Evolutionary conservation across 2,888 invertebrate genomes (phyloP).

Genomic region (Lepidonotus clava): DNA sequence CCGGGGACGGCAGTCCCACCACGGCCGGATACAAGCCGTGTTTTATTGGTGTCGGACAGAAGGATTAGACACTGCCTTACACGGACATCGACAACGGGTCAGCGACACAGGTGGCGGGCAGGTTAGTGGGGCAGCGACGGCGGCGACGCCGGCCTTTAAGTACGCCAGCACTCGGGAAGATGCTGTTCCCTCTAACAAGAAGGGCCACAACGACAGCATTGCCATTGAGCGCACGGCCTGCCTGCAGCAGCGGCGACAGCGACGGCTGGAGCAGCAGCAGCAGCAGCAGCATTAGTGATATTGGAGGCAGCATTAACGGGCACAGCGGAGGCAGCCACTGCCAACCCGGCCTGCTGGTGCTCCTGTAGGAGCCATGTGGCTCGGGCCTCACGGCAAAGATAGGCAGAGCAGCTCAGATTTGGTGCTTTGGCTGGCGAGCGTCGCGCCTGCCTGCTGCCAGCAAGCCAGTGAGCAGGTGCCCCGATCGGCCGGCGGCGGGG

Average conservation of each 20-base stretch:
- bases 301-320: not conserved
- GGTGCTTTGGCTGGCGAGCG: not conserved
- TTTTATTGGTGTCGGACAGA: not conserved
- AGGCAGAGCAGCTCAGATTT: constrained; percentile 32
- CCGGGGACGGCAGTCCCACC: not conserved
- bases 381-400: constrained; percentile 10
- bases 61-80: not conserved
- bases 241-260: not conserved
- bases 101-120: not conserved
- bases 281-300: constrained; percentile 3
- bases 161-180: not conserved
- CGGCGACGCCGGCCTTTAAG: no score
- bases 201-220: constrained; percentile 35
- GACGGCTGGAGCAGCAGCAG: not conserved
- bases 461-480: not conserved
- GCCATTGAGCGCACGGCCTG: not conserved
- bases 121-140: not conserved
- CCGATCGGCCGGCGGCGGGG: not conserved
- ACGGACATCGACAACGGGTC: not conserved
- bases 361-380: constrained; percentile 44
- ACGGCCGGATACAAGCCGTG: not conserved
- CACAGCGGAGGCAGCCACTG: not conserved
- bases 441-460: not conserved
- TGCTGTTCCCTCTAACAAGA: not conserved
- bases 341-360: constrained; percentile 13